A percentile compares a stretch with the other conserved stretches of the same genome.
These are phyloP conservation scores for Leucopsar rothschildi DNA, from an alignment of 2,113 vertebrate species.

Conservation along the genomic window DNA sequence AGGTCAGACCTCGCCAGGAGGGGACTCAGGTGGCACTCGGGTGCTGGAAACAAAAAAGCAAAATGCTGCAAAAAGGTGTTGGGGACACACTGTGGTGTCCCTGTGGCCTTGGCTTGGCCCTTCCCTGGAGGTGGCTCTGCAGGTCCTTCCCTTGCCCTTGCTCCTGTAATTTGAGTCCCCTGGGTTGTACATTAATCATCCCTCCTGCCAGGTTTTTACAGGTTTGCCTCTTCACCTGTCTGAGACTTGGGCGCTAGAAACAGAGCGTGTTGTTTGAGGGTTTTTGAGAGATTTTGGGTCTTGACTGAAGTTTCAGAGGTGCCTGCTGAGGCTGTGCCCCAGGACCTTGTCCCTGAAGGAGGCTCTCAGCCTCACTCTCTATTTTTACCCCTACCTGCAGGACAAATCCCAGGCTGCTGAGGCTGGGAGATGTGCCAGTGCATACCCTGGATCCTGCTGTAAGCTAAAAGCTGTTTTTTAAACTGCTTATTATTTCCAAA, in stretches of 20 bases:
- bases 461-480: background rate
- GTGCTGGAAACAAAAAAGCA: background rate
- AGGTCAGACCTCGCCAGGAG: rapidly evolving
- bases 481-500: background rate
- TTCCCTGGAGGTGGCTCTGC: background rate
- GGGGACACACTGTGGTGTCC: rapidly evolving
- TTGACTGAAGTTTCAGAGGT: rapidly evolving
- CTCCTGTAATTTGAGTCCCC: background rate
- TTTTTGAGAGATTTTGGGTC: background rate
- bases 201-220: background rate
- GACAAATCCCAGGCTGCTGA: background rate
- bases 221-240: background rate
- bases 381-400: background rate
- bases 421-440: background rate
- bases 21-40: rapidly evolving
- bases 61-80: rapidly evolving
- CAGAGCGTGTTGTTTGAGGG: rapidly evolving
- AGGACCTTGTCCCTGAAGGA: too few species aligned
- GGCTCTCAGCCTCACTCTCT: background rate
- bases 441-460: background rate
- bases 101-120: background rate
- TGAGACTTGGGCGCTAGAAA: background rate
- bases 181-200: background rate
- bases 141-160: background rate
- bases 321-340: background rate